These are phyloP conservation scores for Perizoma affinitatum DNA, from an alignment of 2,888 invertebrate species.

Conservation along the genomic window DNA sequence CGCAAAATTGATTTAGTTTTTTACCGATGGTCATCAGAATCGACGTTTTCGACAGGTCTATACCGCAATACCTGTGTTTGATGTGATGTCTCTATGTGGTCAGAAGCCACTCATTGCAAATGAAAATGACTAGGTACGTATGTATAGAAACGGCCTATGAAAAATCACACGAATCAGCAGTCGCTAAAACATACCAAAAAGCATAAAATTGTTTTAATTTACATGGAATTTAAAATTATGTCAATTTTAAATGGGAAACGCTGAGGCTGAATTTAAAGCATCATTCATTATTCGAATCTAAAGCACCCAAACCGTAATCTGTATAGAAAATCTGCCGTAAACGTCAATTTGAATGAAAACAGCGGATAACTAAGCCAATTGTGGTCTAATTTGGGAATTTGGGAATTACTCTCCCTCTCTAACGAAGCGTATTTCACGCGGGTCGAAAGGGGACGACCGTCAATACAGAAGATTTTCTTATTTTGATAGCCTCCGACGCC, in stretches of 20 bases:
- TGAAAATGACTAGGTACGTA: neutral
- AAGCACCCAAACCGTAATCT: constrained; percentile 37
- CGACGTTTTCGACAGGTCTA: constrained; percentile 60
- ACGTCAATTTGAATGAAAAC: constrained; percentile 57
- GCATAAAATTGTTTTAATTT: neutral
- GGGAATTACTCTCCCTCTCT: constrained; percentile 45
- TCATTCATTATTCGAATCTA: constrained; percentile 43
- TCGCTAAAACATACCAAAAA: too few relatives aligned
- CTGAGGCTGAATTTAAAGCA: constrained; percentile 19
- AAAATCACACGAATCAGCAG: too few relatives aligned
- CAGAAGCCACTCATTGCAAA: constrained; percentile 3
- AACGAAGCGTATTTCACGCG: constrained; percentile 30
- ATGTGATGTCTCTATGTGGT: constrained; percentile 36
- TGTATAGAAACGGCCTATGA: too few relatives aligned
- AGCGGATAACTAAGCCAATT: constrained; percentile 76
- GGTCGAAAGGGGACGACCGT: constrained; percentile 42
- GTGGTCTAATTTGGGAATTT: constrained; percentile 59
- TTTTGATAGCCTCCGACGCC: constrained; percentile 70
- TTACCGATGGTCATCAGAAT: constrained; percentile 37
- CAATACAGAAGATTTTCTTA: constrained; percentile 54
- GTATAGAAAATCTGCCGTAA: constrained; percentile 36
- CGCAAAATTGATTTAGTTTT: constrained; percentile 57
- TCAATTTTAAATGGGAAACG: constrained; percentile 6
- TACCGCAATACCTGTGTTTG: constrained; percentile 44
- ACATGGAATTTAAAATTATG: constrained; percentile 4